Base-by-base conservation (phyloP, 2,888 invertebrate genomes). In the Sesamia inferens region DNA sequence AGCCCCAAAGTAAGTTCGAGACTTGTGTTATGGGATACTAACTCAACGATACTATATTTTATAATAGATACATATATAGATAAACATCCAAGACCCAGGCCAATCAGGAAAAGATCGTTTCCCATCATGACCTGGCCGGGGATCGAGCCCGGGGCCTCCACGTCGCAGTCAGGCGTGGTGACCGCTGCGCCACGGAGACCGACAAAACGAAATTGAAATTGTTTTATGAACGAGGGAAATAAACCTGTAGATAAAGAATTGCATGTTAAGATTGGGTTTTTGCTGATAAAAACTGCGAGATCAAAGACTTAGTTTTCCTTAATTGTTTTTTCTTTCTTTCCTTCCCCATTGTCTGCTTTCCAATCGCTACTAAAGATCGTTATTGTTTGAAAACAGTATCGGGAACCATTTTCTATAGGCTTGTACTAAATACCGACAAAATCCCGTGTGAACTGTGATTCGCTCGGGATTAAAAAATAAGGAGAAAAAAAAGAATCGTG, bases 371-470 rank as follows among this genome's bases (percentile, higher is more conserved):
- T 39, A 5, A 39, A 39, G 5, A 39, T 39, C 7, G 0, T 39
- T 31, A 31, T 39, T 39, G 39, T 39, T 39, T 39, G 39, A 39
- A 39, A 14, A 74, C 5, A 51, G 16, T 48, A 58, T n/a, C 19
- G 2, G 31, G 16, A 66, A 63, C 58, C 13, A 2, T 55, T 44
- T 58, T 76, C 14, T 59, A 61, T 61, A n/a, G 22, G 0, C 24
- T 74, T 74, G 11, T 22, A 57, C 10, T 51, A 55, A 68, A 22
- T 22, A 47, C n/a, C 22, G 57, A 67, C 24, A 31, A 55, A 57
- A 78, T 70, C 54, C 74, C 74, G 80, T 82, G 78, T 24, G 74
- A 81, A 74, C 55, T 55, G 57, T 13, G 59, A 61, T 70, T 57
- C 11, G 51, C 44, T 78, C 54, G 68, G n/a, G 77, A 24, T 81